phyloP scores from a whole-genome alignment of 2,113 vertebrate genomes.

The Lepus timidus region DNA sequence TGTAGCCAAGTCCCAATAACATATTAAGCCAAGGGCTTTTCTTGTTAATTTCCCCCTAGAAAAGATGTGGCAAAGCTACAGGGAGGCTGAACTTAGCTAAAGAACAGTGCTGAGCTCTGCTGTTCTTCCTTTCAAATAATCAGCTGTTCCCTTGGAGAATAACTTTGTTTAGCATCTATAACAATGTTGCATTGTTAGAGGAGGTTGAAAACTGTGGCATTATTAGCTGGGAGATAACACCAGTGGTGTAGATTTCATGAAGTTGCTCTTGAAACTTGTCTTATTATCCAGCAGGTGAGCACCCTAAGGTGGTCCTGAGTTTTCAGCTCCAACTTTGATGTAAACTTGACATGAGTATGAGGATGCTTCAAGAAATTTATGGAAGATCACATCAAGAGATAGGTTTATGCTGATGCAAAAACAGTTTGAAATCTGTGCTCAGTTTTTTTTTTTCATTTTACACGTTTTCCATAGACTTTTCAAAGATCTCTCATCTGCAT shows the following conservation, averaged over 20 bases:
- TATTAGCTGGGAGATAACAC: conserved; percentile 37
- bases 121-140: conserved; percentile 67
- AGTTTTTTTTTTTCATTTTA: no score
- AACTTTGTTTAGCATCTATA: conserved; percentile 71
- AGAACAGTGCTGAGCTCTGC: conserved; percentile 73
- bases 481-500: no score
- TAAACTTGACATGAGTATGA: background rate
- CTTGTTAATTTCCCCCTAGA: conserved; percentile 83
- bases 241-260: background rate
- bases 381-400: no score
- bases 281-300: background rate
- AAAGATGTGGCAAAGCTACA: conserved; percentile 66
- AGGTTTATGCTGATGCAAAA: no score
- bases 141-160: conserved; percentile 71
- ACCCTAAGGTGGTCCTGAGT: background rate
- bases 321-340: background rate
- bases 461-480: no score
- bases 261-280: background rate
- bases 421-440: no score
- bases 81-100: conserved; percentile 57
- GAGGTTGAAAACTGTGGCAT: conserved; percentile 20
- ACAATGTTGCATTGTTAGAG: conserved; percentile 30
- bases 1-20: conserved; percentile 72
- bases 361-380: no score
- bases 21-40: conserved; percentile 72